Percentiles rank a stretch among this genome's conserved stretches.
These are phyloP conservation scores for Cyphomyrus discorhynchus DNA, from an alignment of 2,113 vertebrate species.

Conservation along the genomic window DNA sequence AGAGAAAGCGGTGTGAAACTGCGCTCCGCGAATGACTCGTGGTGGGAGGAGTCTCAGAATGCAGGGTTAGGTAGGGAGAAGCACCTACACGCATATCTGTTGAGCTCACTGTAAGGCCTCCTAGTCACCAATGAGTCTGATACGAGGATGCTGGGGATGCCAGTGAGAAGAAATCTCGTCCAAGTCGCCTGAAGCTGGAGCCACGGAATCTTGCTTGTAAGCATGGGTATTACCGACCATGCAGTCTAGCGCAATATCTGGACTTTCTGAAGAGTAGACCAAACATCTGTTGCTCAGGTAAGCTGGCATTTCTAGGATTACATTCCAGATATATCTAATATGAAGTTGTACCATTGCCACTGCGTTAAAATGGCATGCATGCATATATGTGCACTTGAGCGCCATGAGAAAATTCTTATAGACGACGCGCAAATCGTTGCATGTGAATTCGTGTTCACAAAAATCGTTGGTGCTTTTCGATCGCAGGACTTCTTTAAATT, in stretches of 20 bases:
- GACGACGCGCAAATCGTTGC: neutral
- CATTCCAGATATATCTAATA: neutral
- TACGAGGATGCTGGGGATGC: conserved; percentile 24
- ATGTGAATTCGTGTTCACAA: neutral
- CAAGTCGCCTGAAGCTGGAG: conserved; percentile 14
- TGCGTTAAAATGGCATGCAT: neutral
- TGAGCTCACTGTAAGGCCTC: conserved; percentile 35
- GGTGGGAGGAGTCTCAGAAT: conserved; percentile 63
- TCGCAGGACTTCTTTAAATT: neutral
- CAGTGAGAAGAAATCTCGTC: conserved; percentile 20
- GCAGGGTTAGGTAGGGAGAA: conserved; percentile 44
- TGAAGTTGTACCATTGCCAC: neutral
- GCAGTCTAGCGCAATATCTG: conserved; percentile 29
- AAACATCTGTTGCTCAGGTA: conserved; percentile 36
- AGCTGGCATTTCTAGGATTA: conserved; percentile 17
- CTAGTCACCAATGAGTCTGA: conserved; percentile 33
- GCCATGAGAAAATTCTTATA: neutral
- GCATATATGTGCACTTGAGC: neutral
- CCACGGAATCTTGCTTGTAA: conserved; percentile 15
- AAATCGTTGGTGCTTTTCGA: neutral
- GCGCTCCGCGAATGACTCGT: conserved; percentile 53
- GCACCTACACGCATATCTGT: conserved; percentile 56
- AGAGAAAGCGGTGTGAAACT: conserved; percentile 46
- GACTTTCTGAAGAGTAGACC: conserved; percentile 16
- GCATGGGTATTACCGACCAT: conserved; percentile 30